Base-by-base conservation (phyloP, 64 coral and sea anemone genomes). In the Catalaphyllia jardinei region DNA sequence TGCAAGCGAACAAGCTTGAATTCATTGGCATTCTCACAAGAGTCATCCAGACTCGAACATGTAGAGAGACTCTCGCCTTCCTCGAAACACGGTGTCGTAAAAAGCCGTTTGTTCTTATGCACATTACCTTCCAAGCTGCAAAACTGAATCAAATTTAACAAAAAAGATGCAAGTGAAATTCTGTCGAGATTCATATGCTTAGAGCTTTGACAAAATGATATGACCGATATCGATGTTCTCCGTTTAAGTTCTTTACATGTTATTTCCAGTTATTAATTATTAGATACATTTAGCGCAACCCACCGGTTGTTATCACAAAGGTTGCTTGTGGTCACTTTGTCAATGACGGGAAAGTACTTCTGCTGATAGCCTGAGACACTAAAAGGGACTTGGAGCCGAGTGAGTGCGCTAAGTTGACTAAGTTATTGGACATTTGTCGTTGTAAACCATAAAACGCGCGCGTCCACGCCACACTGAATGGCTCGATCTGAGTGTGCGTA, bases 1-100 rank as follows among this genome's bases (percentile, higher is more conserved):
- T 64, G 81, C n/a, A 85, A 51, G 11, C 62, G 63, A 71, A 85
- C 38, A 27, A 85, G 81, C 1, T 51, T 71, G 24, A 71, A 51
- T 10, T 29, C 22, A 85, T 22, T n/a, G 4, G 5, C 22, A 29
- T 63, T 83, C 18, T n/a, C 60, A 52, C 62, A 85, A 20, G 31
- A 39, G 8, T 67, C 33, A 9, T 71, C 62, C 10, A 25, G 39
- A 22, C 3, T 29, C 0, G 62, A 69, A 51, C 62, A 85, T 71
- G 69, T 15, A 1, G 62, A 20, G 7, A 85, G 24, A 27, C 51
- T 29, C 22, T 51, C 62, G 19, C 71, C 81, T 51, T 85, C 81
- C 16, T 71, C 81, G 63, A 85, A 85, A 29, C 81, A 85, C 22
- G 81, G 81, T 52, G 25, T 24, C 2, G 14, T 11, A 13, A 65